Percentiles rank a stretch among this genome's conserved stretches.
These are phyloP conservation scores for Caenorhabditis brenneri DNA, from an alignment of 1,140 invertebrate genomes.

Conservation along the genomic window DNA sequence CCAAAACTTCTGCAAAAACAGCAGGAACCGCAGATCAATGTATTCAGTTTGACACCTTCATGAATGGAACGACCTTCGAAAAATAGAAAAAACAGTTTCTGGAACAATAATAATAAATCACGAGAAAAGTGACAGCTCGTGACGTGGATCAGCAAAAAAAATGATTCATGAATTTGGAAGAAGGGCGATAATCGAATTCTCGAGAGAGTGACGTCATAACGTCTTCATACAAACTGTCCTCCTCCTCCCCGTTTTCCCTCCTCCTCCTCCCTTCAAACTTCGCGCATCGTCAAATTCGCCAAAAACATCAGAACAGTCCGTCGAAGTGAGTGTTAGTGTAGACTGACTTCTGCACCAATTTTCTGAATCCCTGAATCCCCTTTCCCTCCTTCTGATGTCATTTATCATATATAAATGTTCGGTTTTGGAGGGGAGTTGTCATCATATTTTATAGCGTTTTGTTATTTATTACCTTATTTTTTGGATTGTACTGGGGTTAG, in stretches of 20 bases:
- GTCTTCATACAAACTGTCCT: neutral
- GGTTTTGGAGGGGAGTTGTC: no score
- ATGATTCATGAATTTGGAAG: conserved; percentile 19
- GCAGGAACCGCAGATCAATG: neutral
- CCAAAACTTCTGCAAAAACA: neutral
- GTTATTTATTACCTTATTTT: no score
- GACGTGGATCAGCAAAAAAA: neutral
- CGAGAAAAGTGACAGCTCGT: neutral
- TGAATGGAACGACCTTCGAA: neutral
- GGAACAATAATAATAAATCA: neutral
- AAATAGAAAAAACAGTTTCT: neutral
- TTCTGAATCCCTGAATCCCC: no score
- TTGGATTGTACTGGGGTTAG: no score
- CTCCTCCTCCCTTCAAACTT: neutral
- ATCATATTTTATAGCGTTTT: no score
- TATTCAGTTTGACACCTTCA: neutral
- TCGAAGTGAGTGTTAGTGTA: neutral
- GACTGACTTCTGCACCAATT: neutral
- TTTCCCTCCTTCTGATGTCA: neutral
- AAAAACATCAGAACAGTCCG: conserved; percentile 40
- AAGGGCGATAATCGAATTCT: neutral
- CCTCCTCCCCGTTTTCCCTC: neutral
- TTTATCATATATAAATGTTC: conserved; percentile 14
- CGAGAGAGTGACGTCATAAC: neutral
- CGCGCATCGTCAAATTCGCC: conserved; percentile 7